Evolutionary conservation across 2,113 vertebrate species (phyloP).

Genomic region (Motacilla alba): DNA sequence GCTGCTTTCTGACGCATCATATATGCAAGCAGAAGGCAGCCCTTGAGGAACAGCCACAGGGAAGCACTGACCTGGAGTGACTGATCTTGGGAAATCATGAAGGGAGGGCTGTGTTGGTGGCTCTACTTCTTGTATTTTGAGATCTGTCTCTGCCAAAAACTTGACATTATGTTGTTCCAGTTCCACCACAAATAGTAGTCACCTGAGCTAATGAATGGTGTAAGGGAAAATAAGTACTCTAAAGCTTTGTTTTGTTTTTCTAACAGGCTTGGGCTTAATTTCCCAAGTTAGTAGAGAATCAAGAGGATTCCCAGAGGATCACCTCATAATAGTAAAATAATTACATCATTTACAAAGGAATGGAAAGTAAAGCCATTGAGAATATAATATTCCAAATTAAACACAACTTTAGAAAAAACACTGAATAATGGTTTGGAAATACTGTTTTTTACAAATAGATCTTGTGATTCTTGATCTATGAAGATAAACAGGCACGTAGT

Average conservation of each 20-base stretch:
- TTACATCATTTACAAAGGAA: not conserved
- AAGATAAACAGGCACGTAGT: not conserved
- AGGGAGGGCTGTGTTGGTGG: not conserved
- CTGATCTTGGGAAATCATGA: not conserved
- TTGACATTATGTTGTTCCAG: not conserved
- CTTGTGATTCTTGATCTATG: not conserved
- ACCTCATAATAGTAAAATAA: not conserved
- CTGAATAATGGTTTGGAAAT: not conserved
- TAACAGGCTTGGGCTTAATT: not conserved
- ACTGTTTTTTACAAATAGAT: not conserved
- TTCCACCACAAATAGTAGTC: not conserved
- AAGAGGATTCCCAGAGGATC: not conserved
- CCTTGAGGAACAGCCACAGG: not conserved
- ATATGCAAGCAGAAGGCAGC: not conserved
- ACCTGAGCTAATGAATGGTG: not conserved
- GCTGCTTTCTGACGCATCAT: accelerated
- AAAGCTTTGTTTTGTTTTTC: not conserved
- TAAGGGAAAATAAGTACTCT: not conserved
- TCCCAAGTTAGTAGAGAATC: not conserved
- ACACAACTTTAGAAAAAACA: not conserved
- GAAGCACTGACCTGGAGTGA: not conserved
- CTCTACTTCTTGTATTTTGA: not conserved
- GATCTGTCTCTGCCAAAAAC: not conserved
- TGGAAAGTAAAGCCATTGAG: not conserved
- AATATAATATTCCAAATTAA: not conserved